Conservation (phyloP, 2,888 invertebrate species). For the Ectemnius cavifrons region DNA sequence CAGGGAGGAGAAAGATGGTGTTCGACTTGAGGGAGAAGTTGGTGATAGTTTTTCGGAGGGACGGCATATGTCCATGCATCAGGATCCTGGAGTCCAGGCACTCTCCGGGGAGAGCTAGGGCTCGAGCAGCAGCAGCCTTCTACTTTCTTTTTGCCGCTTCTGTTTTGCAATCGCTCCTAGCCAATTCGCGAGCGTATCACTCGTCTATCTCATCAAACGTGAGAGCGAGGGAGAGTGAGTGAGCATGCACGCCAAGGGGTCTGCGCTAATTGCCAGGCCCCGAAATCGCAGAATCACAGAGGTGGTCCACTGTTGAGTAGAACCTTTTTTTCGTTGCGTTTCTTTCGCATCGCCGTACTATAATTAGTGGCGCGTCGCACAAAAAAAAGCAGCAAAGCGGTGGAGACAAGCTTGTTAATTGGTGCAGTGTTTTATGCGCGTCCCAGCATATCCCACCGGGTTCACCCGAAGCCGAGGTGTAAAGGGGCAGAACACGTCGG, state of each 20-base stretch:
- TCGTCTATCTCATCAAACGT: too few species aligned
- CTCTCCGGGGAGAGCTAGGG: not conserved
- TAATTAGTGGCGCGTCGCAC: constrained; percentile 22
- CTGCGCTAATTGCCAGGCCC: too few species aligned
- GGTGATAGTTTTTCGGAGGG: not conserved
- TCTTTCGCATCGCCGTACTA: constrained; percentile 25
- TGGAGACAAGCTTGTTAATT: constrained; percentile 42
- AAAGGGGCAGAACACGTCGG: not conserved
- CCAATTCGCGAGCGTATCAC: too few species aligned
- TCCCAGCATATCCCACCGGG: constrained; percentile 44
- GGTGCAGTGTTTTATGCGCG: constrained; percentile 72
- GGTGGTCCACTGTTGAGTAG: constrained; percentile 67
- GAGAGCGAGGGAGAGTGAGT: not conserved
- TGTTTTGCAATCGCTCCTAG: constrained; percentile 51
- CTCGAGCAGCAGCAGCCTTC: constrained; percentile 52
- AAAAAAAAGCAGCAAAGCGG: constrained; percentile 16
- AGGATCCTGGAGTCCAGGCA: too few species aligned
- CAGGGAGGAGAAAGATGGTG: constrained; percentile 13
- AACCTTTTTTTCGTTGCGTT: not conserved
- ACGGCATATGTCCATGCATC: not conserved
- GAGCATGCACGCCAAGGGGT: too few species aligned
- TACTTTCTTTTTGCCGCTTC: constrained; percentile 67
- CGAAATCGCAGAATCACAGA: constrained; percentile 47
- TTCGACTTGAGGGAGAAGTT: constrained; percentile 2
- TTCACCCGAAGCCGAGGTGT: constrained; percentile 42